phyloP scores from a whole-genome alignment of 2,888 invertebrate genomes.

The Apotomis turbidana region DNA sequence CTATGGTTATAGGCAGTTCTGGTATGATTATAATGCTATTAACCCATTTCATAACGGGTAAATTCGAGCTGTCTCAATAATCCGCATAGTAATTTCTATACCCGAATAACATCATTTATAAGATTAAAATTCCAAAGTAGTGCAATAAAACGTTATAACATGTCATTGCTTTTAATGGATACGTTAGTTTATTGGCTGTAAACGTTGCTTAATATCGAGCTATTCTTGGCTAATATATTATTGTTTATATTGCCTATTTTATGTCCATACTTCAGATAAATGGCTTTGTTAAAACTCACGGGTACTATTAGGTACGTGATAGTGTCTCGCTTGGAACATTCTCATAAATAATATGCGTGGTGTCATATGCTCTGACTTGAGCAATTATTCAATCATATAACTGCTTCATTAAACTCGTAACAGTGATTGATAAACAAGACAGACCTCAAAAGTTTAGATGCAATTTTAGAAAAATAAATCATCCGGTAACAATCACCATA shows the following conservation, averaged over 20 bases:
- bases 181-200: constrained; percentile 50
- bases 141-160: constrained; percentile 48
- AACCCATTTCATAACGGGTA: constrained; percentile 5
- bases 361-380: background rate
- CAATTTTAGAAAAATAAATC: too few relatives aligned
- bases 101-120: constrained; percentile 42
- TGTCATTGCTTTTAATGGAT: constrained; percentile 42
- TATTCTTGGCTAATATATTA: constrained; percentile 49
- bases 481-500: too few relatives aligned
- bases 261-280: constrained; percentile 41
- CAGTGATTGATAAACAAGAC: too few relatives aligned
- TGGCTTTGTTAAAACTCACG: background rate
- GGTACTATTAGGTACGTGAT: background rate
- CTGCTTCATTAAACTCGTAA: too few relatives aligned
- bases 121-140: constrained; percentile 42
- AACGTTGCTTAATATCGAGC: constrained; percentile 46
- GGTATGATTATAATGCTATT: background rate
- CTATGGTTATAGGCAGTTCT: background rate
- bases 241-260: constrained; percentile 47
- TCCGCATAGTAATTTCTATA: constrained; percentile 8
- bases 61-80: constrained; percentile 16
- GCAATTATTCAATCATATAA: background rate
- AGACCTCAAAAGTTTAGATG: too few relatives aligned
- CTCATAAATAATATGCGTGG: background rate
- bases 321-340: background rate